phyloP scores from a whole-genome alignment of 2,113 vertebrate genomes.

The Carassius gibelio region DNA sequence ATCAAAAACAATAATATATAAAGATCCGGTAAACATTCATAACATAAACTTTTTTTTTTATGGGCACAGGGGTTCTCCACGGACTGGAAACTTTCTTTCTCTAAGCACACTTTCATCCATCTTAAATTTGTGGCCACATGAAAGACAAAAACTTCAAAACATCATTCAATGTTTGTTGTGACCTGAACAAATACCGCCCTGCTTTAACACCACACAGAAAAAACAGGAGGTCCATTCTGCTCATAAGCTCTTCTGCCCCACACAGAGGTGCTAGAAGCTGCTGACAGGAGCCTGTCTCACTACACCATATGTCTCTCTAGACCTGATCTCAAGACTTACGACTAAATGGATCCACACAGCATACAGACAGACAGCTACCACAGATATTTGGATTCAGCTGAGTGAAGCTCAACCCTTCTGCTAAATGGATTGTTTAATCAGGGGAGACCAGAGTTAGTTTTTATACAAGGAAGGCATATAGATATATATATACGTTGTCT shows the following conservation, averaged over 20 bases:
- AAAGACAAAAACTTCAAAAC: constrained; percentile 21
- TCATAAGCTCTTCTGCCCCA: constrained; percentile 39
- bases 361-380: constrained; percentile 36
- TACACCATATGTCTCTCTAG: constrained; percentile 63
- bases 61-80: not conserved
- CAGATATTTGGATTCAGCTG: constrained; percentile 51
- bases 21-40: not conserved
- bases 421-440: constrained; percentile 4
- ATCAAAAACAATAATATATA: not conserved
- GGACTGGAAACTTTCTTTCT: not conserved
- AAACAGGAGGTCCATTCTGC: constrained; percentile 4
- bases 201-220: constrained; percentile 27
- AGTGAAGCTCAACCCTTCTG: not conserved
- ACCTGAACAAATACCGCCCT: not conserved
- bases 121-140: constrained; percentile 22
- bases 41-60: not conserved
- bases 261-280: constrained; percentile 52
- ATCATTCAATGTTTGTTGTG: constrained; percentile 22
- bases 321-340: constrained; percentile 38
- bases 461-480: not conserved
- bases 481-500: not conserved
- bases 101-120: not conserved
- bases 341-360: constrained; percentile 40
- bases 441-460: not conserved
- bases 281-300: constrained; percentile 62